Evolutionary conservation across 1,140 invertebrate genomes (phyloP).

Genomic region (Amphibalanus amphitrite): DNA sequence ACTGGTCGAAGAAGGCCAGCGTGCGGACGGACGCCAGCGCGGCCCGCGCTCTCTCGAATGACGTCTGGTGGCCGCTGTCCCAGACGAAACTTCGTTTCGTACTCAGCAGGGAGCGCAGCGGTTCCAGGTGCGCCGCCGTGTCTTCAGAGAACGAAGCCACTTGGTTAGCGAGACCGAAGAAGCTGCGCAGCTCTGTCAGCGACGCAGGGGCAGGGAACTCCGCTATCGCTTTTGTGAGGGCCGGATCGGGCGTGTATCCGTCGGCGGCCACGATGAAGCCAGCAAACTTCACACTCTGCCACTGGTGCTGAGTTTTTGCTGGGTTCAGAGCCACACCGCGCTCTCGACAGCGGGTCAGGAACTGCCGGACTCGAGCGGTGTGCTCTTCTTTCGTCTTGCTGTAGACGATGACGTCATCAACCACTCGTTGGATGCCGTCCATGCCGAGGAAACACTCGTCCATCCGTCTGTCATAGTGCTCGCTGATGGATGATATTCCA

Average conservation of each 20-base stretch:
- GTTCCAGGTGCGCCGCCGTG: slow-evolving; percentile 9
- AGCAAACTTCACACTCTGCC: slow-evolving; percentile 7
- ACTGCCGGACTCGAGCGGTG: slow-evolving; percentile 9
- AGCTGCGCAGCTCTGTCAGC: slow-evolving; percentile 15
- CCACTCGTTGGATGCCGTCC: slow-evolving; percentile 13
- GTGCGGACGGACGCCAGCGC: slow-evolving; percentile 9
- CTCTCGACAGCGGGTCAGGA: slow-evolving; percentile 8
- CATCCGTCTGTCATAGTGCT: slow-evolving; percentile 18
- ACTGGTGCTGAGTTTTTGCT: slow-evolving; percentile 4
- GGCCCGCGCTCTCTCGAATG: slow-evolving; percentile 12
- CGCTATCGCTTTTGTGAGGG: slow-evolving; percentile 3
- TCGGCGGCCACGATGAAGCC: slow-evolving; percentile 5
- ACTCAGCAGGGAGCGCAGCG: slow-evolving; percentile 14
- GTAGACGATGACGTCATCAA: slow-evolving; percentile 17
- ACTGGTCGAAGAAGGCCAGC: slow-evolving; percentile 12
- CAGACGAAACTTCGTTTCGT: slow-evolving; percentile 12
- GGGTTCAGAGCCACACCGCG: slow-evolving; percentile 10
- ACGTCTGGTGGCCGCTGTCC: slow-evolving; percentile 12
- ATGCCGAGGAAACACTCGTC: slow-evolving; percentile 15
- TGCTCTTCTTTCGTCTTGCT: slow-evolving; percentile 11
- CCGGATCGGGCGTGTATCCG: slow-evolving; percentile 9
- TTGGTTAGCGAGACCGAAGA: slow-evolving; percentile 14
- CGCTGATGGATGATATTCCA: slow-evolving; percentile 15
- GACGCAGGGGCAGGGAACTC: slow-evolving; percentile 12
- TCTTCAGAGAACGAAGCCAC: slow-evolving; percentile 10